Evolutionary conservation across 1,140 invertebrate species (phyloP).

Genomic region (Zaprionus inermis): DNA sequence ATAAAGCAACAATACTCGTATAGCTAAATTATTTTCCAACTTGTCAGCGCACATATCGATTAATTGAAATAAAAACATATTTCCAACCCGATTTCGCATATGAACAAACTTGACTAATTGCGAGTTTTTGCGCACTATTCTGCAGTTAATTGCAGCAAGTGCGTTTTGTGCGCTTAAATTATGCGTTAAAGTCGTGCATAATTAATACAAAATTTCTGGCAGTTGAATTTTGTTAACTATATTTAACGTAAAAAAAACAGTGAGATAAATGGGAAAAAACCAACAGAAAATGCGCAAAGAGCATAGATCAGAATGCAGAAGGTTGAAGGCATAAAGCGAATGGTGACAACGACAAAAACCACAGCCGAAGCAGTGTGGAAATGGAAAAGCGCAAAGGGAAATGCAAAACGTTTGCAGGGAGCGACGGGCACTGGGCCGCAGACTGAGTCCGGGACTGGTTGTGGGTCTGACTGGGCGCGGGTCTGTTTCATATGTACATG

Average conservation of each 20-base stretch:
- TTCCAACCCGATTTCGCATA: constrained; percentile 22
- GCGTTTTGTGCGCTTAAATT: constrained; percentile 60
- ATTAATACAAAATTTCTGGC: constrained; percentile 38
- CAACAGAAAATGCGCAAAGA: constrained; percentile 5
- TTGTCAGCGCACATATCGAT: constrained; percentile 11
- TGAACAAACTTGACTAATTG: constrained; percentile 60
- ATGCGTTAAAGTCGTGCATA: constrained; percentile 46
- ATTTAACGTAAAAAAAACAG: constrained; percentile 5
- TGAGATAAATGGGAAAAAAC: constrained; percentile 18
- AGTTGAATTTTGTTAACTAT: constrained; percentile 14
- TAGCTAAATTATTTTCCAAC: constrained; percentile 21
- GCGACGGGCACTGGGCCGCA: neutral
- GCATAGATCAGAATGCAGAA: constrained; percentile 14
- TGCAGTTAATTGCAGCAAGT: constrained; percentile 58
- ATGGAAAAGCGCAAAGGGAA: constrained; percentile 49
- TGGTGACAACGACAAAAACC: constrained; percentile 44
- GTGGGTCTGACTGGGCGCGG: constrained; percentile 2
- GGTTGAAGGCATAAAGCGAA: constrained; percentile 29
- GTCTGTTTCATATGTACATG: constrained; percentile 64
- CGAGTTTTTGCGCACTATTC: constrained; percentile 43
- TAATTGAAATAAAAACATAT: constrained; percentile 21
- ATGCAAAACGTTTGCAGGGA: constrained; percentile 26
- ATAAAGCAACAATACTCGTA: neutral
- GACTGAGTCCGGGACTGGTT: constrained; percentile 1
- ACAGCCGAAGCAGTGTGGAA: constrained; percentile 27